phyloP scores from a whole-genome alignment of 2,113 vertebrate species.

The Gallinago paraguaiae region DNA sequence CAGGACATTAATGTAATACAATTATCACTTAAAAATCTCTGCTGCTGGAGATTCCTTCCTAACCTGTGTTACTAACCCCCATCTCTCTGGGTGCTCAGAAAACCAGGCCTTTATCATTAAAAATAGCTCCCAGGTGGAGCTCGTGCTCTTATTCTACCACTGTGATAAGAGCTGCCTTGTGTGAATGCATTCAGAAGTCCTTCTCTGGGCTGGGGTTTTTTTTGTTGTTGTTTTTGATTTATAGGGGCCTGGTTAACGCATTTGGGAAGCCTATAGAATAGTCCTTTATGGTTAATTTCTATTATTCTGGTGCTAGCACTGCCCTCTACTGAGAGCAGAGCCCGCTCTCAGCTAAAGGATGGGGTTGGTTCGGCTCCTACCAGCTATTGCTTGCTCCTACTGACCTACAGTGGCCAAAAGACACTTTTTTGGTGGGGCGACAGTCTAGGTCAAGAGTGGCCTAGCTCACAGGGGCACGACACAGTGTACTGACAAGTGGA shows the following conservation, averaged over 20 bases:
- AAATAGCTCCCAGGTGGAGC: neutral
- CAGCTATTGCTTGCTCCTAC: neutral
- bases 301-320: neutral
- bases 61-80: neutral
- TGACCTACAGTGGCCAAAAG: neutral
- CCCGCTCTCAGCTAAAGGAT: neutral
- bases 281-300: neutral
- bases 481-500: neutral
- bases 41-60: neutral
- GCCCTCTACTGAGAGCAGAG: neutral
- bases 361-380: neutral
- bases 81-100: neutral
- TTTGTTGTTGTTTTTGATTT: neutral
- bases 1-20: neutral
- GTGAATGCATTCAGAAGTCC: neutral
- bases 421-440: neutral
- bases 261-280: neutral
- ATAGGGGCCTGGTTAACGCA: neutral
- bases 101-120: neutral
- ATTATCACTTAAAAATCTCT: neutral
- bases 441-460: neutral
- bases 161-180: neutral
- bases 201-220: neutral
- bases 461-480: neutral
- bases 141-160: neutral